Evolutionary conservation across 2,888 invertebrate species (phyloP).

Genomic region (Nomada goodeniana): DNA sequence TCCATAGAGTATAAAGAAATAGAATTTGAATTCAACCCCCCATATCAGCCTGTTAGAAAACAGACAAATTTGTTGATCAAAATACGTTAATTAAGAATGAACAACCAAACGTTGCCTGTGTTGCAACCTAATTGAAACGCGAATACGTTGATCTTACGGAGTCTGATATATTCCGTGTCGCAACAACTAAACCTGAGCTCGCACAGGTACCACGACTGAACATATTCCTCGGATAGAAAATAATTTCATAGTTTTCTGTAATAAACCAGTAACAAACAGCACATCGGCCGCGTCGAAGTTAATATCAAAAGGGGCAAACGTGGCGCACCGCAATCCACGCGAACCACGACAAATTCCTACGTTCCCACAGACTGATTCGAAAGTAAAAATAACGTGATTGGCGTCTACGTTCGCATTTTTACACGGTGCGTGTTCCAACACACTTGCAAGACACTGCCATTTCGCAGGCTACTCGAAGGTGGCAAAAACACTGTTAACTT

Average conservation of each 20-base stretch:
- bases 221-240: not conserved
- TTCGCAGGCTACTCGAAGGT: slow-evolving; percentile 46
- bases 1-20: no score
- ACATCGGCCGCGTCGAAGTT: slow-evolving; percentile 14
- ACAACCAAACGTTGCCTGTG: no score
- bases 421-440: slow-evolving; percentile 54
- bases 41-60: no score
- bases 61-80: no score
- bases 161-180: no score
- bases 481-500: slow-evolving; percentile 38
- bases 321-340: not conserved
- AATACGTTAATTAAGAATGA: no score
- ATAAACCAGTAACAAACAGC: not conserved
- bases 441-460: slow-evolving; percentile 66
- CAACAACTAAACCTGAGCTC: not conserved
- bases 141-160: no score
- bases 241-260: not conserved
- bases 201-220: not conserved
- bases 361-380: slow-evolving; percentile 63
- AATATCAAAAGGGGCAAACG: slow-evolving; percentile 2
- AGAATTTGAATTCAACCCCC: no score
- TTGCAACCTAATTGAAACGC: no score
- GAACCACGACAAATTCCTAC: slow-evolving; percentile 28
- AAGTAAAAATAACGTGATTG: slow-evolving; percentile 53
- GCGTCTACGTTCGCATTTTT: slow-evolving; percentile 20